Evolutionary conservation across 2,888 invertebrate species (phyloP).

Genomic region (Drosophila pseudotakahashii): DNA sequence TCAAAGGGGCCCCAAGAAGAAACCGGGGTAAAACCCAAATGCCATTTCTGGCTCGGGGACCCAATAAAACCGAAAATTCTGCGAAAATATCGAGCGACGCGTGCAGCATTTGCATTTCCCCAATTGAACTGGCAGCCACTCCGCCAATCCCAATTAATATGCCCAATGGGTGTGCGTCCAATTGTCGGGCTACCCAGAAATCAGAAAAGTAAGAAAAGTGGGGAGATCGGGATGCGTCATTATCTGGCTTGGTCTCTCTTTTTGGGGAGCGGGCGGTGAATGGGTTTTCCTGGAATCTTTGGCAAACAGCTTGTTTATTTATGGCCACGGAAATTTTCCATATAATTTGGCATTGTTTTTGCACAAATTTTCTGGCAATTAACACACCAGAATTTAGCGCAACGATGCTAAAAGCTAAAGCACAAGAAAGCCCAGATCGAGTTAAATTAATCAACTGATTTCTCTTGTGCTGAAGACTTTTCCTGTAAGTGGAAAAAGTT

Average conservation of each 20-base stretch:
- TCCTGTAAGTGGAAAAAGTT: background rate
- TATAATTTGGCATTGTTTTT: slow-evolving; percentile 43
- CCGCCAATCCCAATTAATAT: slow-evolving; percentile 56
- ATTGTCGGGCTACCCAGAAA: slow-evolving; percentile 60
- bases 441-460: background rate
- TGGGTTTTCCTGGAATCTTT: slow-evolving; percentile 41
- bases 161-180: slow-evolving; percentile 58
- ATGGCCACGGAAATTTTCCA: slow-evolving; percentile 56
- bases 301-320: slow-evolving; percentile 14
- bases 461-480: slow-evolving; percentile 2
- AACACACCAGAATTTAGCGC: slow-evolving; percentile 42
- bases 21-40: slow-evolving; percentile 16
- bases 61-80: slow-evolving; percentile 49
- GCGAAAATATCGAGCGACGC: slow-evolving; percentile 47
- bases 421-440: slow-evolving; percentile 18
- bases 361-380: slow-evolving; percentile 40
- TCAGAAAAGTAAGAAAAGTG: slow-evolving; percentile 4
- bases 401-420: slow-evolving; percentile 33
- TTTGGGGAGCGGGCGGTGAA: slow-evolving; percentile 10
- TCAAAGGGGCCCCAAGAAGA: background rate
- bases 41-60: slow-evolving; percentile 9
- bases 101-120: slow-evolving; percentile 52
- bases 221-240: slow-evolving; percentile 49
- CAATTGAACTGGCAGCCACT: slow-evolving; percentile 19
- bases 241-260: slow-evolving; percentile 23